phyloP scores from a whole-genome alignment of 2,797 vertebrate species.

The Argentina silus region DNA sequence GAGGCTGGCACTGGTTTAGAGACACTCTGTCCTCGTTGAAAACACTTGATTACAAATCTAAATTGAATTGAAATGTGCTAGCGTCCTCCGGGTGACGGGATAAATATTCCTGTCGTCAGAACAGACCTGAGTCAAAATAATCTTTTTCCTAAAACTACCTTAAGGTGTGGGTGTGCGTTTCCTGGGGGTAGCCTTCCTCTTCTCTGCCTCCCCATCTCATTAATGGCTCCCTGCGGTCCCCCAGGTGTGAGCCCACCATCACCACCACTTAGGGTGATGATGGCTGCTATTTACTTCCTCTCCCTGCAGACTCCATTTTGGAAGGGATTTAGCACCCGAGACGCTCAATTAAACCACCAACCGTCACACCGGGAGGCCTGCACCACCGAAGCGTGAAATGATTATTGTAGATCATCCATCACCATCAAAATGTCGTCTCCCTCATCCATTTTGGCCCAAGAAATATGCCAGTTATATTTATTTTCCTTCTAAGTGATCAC shows the following conservation, averaged over 20 bases:
- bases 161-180: background rate
- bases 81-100: no score
- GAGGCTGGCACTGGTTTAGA: background rate
- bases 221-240: conserved; percentile 25
- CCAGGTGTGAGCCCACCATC: conserved; percentile 35
- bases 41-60: background rate
- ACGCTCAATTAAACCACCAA: conserved; percentile 55
- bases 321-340: conserved; percentile 52
- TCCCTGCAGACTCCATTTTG: conserved; percentile 35
- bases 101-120: no score
- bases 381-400: conserved; percentile 36
- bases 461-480: conserved; percentile 18
- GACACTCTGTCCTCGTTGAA: background rate
- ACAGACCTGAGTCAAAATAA: no score
- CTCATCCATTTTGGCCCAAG: conserved; percentile 36
- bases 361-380: conserved; percentile 51
- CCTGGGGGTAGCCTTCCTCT: background rate
- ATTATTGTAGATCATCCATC: conserved; percentile 54
- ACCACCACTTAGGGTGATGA: conserved; percentile 27
- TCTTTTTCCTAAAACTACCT: no score
- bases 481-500: conserved; percentile 4
- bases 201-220: conserved; percentile 7
- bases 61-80: conserved; percentile 2
- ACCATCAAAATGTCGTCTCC: conserved; percentile 44
- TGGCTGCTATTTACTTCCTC: conserved; percentile 15